Evolutionary conservation across 2,113 vertebrate species (phyloP).

Genomic region (Bagarius yarrelli): DNA sequence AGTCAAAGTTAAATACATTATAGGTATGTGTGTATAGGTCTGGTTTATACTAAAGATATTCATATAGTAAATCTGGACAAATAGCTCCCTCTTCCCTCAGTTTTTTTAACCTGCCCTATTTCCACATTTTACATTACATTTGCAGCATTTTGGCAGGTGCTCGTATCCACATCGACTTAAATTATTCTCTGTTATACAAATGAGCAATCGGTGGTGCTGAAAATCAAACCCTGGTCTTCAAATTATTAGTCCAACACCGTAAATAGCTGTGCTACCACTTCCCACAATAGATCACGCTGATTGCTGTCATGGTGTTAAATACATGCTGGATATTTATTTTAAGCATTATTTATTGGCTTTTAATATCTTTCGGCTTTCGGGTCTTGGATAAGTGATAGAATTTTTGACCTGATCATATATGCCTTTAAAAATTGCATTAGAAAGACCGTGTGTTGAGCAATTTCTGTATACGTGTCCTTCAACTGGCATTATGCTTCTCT

Average conservation of each 20-base stretch:
- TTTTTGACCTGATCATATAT: conserved; percentile 33
- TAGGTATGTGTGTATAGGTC: not conserved
- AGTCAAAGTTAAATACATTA: conserved; percentile 21
- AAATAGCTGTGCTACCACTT: too few species aligned
- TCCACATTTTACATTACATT: not conserved
- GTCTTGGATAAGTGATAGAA: conserved; percentile 13
- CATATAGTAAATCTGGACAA: not conserved
- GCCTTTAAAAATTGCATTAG: conserved; percentile 26
- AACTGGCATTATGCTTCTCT: conserved; percentile 7
- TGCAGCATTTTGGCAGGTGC: too few species aligned
- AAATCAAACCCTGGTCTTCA: too few species aligned
- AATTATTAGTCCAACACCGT: too few species aligned
- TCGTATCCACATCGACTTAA: too few species aligned
- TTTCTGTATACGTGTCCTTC: conserved; percentile 9
- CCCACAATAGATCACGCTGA: too few species aligned
- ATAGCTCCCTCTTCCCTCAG: not conserved
- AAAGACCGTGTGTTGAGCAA: conserved; percentile 16
- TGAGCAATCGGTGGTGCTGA: too few species aligned
- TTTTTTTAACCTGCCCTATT: conserved; percentile 36
- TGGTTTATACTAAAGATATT: too few species aligned
- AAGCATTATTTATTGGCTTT: conserved; percentile 16
- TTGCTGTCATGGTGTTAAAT: conserved; percentile 17
- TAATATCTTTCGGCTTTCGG: conserved; percentile 9
- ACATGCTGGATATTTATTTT: conserved; percentile 32
- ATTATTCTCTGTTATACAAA: too few species aligned